Percentiles rank a stretch among this genome's conserved stretches.
phyloP scores from a whole-genome alignment of 2,113 vertebrate species.

The Pituophis catenifer region DNA sequence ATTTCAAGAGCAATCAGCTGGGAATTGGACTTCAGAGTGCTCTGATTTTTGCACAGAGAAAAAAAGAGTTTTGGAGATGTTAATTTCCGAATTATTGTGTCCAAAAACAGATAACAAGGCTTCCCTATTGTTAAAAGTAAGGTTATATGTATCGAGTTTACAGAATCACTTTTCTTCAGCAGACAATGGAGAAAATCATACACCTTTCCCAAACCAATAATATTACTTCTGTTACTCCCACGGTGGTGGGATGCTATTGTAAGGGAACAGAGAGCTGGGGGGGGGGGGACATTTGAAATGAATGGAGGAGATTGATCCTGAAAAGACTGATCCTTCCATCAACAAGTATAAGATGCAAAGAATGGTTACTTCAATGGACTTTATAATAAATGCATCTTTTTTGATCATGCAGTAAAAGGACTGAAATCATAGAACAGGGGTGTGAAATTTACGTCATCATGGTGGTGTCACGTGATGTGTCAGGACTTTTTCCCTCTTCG shows the following conservation, averaged over 20 bases:
- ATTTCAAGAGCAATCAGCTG: constrained; percentile 52
- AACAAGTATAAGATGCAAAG: neutral
- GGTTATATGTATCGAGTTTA: neutral
- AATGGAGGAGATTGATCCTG: neutral
- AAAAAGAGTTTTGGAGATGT: neutral
- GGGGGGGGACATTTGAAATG: neutral
- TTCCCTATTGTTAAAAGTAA: neutral
- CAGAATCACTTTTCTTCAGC: neutral
- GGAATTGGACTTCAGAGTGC: constrained; percentile 32
- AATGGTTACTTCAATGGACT: neutral
- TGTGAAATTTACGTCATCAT: no score
- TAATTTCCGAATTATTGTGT: constrained; percentile 18
- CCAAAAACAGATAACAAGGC: neutral
- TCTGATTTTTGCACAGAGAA: constrained; percentile 7
- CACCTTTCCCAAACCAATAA: neutral
- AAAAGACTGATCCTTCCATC: neutral
- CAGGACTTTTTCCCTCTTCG: no score
- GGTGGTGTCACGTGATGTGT: no score
- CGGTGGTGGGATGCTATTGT: neutral
- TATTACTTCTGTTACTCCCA: neutral
- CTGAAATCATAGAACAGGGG: neutral
- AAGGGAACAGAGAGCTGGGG: neutral
- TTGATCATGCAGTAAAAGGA: neutral
- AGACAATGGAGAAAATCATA: neutral
- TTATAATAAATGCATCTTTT: neutral